Conservation (phyloP, 2,113 vertebrate species). For the Dasyornis broadbenti region DNA sequence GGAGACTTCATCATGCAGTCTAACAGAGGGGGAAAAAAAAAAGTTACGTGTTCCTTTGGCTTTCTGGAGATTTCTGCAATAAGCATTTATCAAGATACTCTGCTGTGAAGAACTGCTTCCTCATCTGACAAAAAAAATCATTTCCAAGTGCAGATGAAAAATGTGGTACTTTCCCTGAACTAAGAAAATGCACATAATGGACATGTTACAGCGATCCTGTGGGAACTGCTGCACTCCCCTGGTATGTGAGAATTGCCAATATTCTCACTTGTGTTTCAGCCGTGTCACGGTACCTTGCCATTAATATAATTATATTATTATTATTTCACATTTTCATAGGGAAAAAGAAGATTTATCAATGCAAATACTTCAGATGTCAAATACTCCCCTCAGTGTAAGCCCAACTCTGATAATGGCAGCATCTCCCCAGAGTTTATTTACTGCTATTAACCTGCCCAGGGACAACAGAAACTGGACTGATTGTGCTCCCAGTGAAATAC, state of each 20-base stretch:
- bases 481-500: not conserved
- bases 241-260: not conserved
- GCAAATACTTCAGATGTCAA: not conserved
- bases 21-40: not conserved
- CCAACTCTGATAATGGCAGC: not conserved
- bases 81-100: conserved; percentile 46
- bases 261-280: not conserved
- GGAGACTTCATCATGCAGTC: not conserved
- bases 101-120: conserved; percentile 24
- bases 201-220: not conserved
- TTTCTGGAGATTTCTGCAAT: conserved; percentile 27
- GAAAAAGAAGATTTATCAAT: not conserved
- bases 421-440: conserved; percentile 1
- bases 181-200: not conserved
- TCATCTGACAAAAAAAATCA: conserved; percentile 35
- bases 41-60: not conserved
- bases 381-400: not conserved
- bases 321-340: not conserved
- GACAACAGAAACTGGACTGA: not conserved
- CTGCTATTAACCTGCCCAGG: not conserved
- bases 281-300: fast-evolving
- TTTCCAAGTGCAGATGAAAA: conserved; percentile 40
- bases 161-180: not conserved
- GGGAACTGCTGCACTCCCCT: not conserved
- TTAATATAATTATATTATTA: not conserved